phyloP scores from a whole-genome alignment of 2,113 vertebrate genomes.

The Aphelocoma coerulescens region DNA sequence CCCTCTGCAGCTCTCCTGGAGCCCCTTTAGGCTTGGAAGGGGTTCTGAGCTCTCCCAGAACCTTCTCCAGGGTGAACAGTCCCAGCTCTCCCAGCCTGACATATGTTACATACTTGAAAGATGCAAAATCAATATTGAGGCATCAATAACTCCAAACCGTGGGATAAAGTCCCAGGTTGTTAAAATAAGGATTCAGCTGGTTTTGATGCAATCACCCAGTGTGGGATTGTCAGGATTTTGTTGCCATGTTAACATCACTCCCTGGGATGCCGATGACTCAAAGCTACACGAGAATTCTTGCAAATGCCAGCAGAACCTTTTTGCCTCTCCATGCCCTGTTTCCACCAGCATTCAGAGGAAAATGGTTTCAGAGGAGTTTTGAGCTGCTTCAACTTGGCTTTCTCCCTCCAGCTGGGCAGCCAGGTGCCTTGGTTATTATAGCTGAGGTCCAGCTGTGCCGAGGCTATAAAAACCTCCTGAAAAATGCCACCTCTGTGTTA shows the following conservation, averaged over 20 bases:
- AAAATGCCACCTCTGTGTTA: slow-evolving; percentile 37
- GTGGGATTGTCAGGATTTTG: background rate
- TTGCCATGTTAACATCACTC: background rate
- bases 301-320: background rate
- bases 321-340: background rate
- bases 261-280: background rate
- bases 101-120: background rate
- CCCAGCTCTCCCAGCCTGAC: background rate
- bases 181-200: background rate
- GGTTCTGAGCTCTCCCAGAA: background rate
- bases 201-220: background rate
- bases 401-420: slow-evolving; percentile 39
- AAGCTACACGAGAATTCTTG: background rate
- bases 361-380: background rate
- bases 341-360: background rate
- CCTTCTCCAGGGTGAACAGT: background rate
- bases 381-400: slow-evolving; percentile 29
- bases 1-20: background rate
- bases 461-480: slow-evolving; percentile 23
- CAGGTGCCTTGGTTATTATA: background rate
- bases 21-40: accelerated
- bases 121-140: background rate
- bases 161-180: background rate
- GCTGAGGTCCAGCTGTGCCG: background rate
- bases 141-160: background rate